A percentile compares a stretch with the other conserved stretches of the same genome.
These are phyloP conservation scores for Timema podura DNA, from an alignment of 2,888 invertebrate species.

Conservation along the genomic window DNA sequence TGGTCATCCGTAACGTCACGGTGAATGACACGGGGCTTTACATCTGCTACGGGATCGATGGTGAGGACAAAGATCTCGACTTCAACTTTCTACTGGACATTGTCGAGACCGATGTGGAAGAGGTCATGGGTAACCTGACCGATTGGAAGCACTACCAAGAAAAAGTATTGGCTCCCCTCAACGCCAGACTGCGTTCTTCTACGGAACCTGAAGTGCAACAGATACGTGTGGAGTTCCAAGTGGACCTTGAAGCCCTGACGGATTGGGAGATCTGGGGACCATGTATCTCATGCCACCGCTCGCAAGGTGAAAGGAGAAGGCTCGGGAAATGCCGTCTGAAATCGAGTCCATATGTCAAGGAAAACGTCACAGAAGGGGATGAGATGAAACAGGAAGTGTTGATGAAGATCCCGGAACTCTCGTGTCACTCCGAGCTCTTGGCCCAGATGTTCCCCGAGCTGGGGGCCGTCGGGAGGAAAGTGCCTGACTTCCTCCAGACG, in stretches of 20 bases:
- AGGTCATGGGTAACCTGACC: slow-evolving; percentile 47
- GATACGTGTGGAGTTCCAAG: neutral
- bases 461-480: neutral
- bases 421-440: slow-evolving; percentile 21
- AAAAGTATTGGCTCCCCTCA: slow-evolving; percentile 45
- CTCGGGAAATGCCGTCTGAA: slow-evolving; percentile 52
- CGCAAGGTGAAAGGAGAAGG: slow-evolving; percentile 44
- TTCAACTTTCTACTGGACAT: slow-evolving; percentile 50
- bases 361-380: neutral
- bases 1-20: slow-evolving; percentile 46
- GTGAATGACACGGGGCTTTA: slow-evolving; percentile 49
- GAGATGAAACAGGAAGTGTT: neutral
- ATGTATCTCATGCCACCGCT: slow-evolving; percentile 47
- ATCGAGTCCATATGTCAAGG: no score
- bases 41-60: slow-evolving; percentile 47
- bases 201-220: neutral
- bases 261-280: slow-evolving; percentile 53
- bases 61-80: slow-evolving; percentile 39
- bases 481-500: slow-evolving; percentile 21
- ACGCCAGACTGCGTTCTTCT: slow-evolving; percentile 11
- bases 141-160: slow-evolving; percentile 51
- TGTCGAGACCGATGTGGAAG: slow-evolving; percentile 21
- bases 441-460: slow-evolving; percentile 1
- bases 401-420: slow-evolving; percentile 18
- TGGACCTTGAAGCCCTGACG: slow-evolving; percentile 14